Base-by-base conservation (phyloP, 2,113 vertebrate genomes). In the Calonectris borealis region DNA sequence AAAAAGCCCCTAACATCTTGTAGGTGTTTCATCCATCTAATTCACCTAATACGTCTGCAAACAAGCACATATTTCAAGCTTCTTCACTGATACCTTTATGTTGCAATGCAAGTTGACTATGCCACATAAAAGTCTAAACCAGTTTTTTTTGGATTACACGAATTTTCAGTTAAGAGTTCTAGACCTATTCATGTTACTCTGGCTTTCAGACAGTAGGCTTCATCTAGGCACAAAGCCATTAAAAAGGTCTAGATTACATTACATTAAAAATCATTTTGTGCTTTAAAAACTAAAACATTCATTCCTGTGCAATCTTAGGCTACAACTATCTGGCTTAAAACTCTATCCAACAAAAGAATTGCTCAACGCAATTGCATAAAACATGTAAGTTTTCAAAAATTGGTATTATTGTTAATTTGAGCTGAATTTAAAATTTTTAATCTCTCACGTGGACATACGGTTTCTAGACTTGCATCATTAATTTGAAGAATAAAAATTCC, bases 371-470 rank as follows among this genome's bases (percentile, higher is more conserved):
- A 58, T 19, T 72, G 68, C 51, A 71, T 7, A 52, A 78, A 86
- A 21, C 65, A 34, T 2, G 1, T 29, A 31, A 18, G 27, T 48
- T 83, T 73, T 44, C 26, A 44, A n/a, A 60, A 82, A 86, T 31
- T 19, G 36, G 7, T 32, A 16, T 85, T 72, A 60, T 34, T 54
- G 66, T 75, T 44, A 51, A 40, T 38, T 62, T 8, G 52, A 88
- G 38, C 13, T 44, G 52, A 62, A 64, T 42, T 38, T 64, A 42
- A 72, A 88, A 78, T 38, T 73, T 55, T 15, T 1, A 2, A 27
- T 27, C 32, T 49, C n/a, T 26, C 40, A 2, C 2, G 13, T 34
- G 44, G 58, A 73, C 6, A 14, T 3, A n/a, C 0, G 2, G 19
- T 22, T 62, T 36, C 52, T 40, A 7, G 1, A 52, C 22, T 9